Conservation (phyloP, 2,113 vertebrate genomes). For the Triplophysa tibetana region DNA sequence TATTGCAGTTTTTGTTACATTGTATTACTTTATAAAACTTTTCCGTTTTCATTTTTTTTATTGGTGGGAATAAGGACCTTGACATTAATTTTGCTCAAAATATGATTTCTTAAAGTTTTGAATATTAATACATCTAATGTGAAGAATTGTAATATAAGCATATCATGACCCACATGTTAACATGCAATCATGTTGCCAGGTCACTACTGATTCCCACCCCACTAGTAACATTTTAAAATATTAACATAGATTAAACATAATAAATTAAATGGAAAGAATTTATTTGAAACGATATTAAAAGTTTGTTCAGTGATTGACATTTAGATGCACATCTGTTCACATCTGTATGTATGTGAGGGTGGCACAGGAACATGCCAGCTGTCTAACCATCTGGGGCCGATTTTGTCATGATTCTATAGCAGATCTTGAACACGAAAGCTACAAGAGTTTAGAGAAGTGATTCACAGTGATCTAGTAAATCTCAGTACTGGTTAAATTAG, state of each 20-base stretch:
- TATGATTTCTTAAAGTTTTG: too few relatives aligned
- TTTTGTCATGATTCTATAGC: neutral
- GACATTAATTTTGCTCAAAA: too few relatives aligned
- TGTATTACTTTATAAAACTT: too few relatives aligned
- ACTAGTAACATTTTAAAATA: too few relatives aligned
- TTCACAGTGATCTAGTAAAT: neutral
- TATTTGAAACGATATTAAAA: neutral
- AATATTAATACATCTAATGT: too few relatives aligned
- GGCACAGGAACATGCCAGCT: neutral
- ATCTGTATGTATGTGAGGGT: slow-evolving; percentile 9
- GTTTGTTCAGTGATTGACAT: neutral
- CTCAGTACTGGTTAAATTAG: neutral
- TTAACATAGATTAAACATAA: neutral
- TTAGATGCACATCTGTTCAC: neutral
- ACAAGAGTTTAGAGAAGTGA: neutral
- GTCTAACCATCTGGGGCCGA: slow-evolving; percentile 11
- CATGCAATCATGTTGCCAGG: too few relatives aligned
- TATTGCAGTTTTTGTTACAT: neutral
- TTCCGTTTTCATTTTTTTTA: too few relatives aligned
- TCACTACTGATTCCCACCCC: too few relatives aligned
- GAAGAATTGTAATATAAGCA: too few relatives aligned
- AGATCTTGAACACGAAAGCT: neutral
- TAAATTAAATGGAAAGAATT: neutral
- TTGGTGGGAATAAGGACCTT: too few relatives aligned
- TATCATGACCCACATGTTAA: too few relatives aligned